Conservation (phyloP, 2,888 invertebrate species). For the Synanthedon formicaeformis region DNA sequence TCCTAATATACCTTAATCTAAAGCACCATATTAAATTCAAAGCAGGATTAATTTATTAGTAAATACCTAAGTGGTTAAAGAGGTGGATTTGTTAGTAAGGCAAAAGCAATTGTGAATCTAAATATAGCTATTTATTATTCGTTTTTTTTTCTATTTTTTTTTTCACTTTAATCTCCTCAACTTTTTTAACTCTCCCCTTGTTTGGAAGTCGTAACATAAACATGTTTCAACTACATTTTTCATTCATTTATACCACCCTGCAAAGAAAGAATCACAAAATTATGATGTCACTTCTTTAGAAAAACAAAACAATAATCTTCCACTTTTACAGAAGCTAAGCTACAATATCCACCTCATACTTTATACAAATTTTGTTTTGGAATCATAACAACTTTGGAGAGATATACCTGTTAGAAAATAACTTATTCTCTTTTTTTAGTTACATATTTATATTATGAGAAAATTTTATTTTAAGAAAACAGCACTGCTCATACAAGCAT, state of each 20-base stretch:
- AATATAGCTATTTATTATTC: background rate
- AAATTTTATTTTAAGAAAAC: too few species aligned
- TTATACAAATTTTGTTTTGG: too few species aligned
- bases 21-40: background rate
- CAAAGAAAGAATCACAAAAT: constrained; percentile 33
- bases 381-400: too few species aligned
- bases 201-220: background rate
- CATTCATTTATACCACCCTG: constrained; percentile 56
- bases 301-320: background rate
- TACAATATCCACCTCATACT: constrained; percentile 11
- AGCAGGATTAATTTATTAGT: background rate
- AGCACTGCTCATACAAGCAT: too few species aligned
- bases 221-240: constrained; percentile 8
- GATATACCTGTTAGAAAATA: too few species aligned
- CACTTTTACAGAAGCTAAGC: background rate
- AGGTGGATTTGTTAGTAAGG: constrained; percentile 37
- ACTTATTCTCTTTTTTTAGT: too few species aligned
- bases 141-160: background rate
- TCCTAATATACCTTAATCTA: too few species aligned
- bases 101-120: constrained; percentile 22
- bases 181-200: background rate
- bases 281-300: constrained; percentile 4
- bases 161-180: background rate
- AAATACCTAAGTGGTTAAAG: constrained; percentile 9
- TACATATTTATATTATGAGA: too few species aligned